phyloP scores from a whole-genome alignment of 92 coral and sea anemone genomes.

The Epizoanthus rinbou region DNA sequence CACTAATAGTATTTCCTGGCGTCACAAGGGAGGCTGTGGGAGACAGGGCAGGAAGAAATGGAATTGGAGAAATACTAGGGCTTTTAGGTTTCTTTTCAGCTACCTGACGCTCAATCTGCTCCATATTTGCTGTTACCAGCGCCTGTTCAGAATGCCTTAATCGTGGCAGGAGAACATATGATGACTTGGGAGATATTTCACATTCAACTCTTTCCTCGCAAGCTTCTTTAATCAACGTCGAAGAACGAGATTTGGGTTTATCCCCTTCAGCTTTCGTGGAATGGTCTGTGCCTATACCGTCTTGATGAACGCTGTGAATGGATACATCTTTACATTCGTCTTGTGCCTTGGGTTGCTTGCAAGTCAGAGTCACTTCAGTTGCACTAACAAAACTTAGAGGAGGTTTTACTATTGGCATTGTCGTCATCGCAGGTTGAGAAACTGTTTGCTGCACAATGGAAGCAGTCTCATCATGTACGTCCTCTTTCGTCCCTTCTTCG shows the following conservation, averaged over 20 bases:
- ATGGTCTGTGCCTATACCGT: neutral
- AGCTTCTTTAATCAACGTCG: neutral
- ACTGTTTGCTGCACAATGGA: neutral
- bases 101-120: neutral
- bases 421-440: neutral
- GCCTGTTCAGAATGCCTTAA: conserved; percentile 72
- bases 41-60: conserved; percentile 60
- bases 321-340: neutral
- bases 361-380: neutral
- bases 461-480: neutral
- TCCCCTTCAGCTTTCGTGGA: neutral
- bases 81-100: conserved; percentile 14
- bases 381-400: neutral
- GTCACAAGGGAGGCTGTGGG: conserved; percentile 52
- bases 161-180: conserved; percentile 90
- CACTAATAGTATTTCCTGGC: conserved; percentile 10
- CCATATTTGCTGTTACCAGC: conserved; percentile 51
- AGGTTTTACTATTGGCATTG: neutral
- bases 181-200: conserved; percentile 73
- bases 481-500: neutral
- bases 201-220: conserved; percentile 50
- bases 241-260: neutral
- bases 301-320: neutral
- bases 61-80: conserved; percentile 28
- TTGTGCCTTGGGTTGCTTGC: neutral